Percentiles rank a stretch among this genome's conserved stretches.
These are phyloP conservation scores for Margarornis squamiger DNA, from an alignment of 2,797 vertebrate genomes.

Conservation along the genomic window DNA sequence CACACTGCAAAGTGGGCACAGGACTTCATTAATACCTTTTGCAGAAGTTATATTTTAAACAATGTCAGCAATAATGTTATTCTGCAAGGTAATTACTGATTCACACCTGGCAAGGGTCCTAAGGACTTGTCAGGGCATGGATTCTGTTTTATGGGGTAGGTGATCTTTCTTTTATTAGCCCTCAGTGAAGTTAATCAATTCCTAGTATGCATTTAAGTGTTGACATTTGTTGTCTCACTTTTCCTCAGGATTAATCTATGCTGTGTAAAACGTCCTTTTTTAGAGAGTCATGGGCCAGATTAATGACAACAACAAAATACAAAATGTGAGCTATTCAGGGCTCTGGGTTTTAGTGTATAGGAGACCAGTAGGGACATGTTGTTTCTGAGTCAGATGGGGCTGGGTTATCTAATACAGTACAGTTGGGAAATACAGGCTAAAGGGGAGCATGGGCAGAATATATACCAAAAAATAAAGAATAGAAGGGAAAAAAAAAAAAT, in stretches of 20 bases:
- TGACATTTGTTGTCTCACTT: background rate
- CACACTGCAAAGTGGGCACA: background rate
- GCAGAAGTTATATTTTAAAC: background rate
- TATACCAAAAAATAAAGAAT: background rate
- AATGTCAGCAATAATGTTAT: background rate
- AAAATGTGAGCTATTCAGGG: background rate
- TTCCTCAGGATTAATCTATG: background rate
- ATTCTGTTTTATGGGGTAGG: background rate
- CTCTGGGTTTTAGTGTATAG: background rate
- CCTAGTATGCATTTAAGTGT: background rate
- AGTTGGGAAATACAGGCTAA: background rate
- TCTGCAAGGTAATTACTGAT: background rate
- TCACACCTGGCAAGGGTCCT: background rate
- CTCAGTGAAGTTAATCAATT: background rate
- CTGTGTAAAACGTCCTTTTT: background rate
- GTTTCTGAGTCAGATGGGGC: background rate
- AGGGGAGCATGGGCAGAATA: background rate
- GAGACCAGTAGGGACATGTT: accelerated
- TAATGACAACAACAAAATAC: background rate
- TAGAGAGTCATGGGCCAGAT: background rate
- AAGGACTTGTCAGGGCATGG: accelerated
- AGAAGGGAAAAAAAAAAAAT: background rate
- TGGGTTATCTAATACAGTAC: background rate
- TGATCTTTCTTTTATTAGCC: background rate
- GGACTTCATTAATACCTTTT: background rate